Base-by-base conservation (phyloP, 2,888 invertebrate genomes). In the Steinernema scapterisci region DNA sequence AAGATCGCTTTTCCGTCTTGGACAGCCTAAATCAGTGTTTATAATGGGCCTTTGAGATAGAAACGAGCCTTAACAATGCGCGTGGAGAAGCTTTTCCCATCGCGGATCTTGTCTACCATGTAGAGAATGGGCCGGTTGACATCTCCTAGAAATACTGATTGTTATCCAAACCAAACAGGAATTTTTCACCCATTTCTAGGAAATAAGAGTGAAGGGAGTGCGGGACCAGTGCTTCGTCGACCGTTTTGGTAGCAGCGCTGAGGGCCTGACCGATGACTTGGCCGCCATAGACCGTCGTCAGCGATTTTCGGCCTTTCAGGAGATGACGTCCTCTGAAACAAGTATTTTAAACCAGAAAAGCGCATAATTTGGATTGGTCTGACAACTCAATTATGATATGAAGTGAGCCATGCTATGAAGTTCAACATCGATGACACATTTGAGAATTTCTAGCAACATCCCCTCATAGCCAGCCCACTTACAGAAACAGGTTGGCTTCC, bases 151-250 rank as follows among this genome's bases (percentile, higher is more conserved):
- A 23, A 2, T 16, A 63, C 43, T 6, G 27, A 63, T 63, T 1
- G 6, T 5, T 19, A 3, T 23, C 5, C 21, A 21, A 21, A 23
- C 25, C 2, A 51, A 54, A 52, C 27, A 19, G n/a, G 21, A 74
- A 2, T 70, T 11, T 70, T 77, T 56, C 76, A 88, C 88, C 88
- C 76, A 85, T 83, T 43, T 80, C 77, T n/a, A 88, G 76, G 72
- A 88, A 88, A 79, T 88, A 88, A 76, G 86, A 86, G 75, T 88
- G 88, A 19, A 88, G 74, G 77, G 88, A 88, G 79, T 88, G 88
- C 0, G 84, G 81, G 75, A 84, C 82, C 25, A 84, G 82, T 38
- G 82, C 79, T 27, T 78, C 75, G 1, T 82, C 81, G 5, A 87
- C 86, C 19, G 88, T 88, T 52, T 83, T 81, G 31, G 81, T 78